Conservation (phyloP, 2,888 invertebrate genomes). For the Incurvaria masculella region DNA sequence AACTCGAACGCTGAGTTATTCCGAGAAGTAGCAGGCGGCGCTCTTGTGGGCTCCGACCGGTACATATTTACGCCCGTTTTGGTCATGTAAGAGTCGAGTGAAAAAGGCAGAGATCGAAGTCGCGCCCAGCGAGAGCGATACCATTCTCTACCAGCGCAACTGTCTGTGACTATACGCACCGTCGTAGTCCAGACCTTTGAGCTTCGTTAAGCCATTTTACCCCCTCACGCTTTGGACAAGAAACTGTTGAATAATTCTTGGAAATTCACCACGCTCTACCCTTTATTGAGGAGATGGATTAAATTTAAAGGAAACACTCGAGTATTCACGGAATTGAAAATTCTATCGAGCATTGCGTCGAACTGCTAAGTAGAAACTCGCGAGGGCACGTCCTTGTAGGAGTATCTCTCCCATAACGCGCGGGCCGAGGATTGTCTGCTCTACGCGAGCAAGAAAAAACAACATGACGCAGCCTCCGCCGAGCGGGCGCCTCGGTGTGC, state of each 20-base stretch:
- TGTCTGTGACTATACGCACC: no score
- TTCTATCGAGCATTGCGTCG: no score
- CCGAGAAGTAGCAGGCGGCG: background rate
- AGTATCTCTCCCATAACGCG: background rate
- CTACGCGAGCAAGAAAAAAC: background rate
- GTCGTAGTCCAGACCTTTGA: no score
- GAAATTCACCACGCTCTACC: no score
- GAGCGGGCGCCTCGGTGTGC: background rate
- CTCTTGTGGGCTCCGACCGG: background rate
- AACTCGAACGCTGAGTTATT: background rate
- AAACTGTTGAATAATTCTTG: no score
- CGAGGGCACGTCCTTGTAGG: background rate
- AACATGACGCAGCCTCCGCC: background rate
- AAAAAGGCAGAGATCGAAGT: background rate
- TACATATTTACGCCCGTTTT: background rate
- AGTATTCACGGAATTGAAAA: no score
- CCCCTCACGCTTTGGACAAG: no score
- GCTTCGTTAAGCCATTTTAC: no score
- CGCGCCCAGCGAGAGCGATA: background rate
- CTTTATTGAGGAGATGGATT: no score
- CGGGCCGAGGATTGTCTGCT: background rate
- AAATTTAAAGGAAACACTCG: no score
- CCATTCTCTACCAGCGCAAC: no score
- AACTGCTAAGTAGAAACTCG: no score
- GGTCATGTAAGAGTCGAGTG: background rate